Base-by-base conservation (phyloP, 2,888 invertebrate species). In the Chymomyza amoena region DNA sequence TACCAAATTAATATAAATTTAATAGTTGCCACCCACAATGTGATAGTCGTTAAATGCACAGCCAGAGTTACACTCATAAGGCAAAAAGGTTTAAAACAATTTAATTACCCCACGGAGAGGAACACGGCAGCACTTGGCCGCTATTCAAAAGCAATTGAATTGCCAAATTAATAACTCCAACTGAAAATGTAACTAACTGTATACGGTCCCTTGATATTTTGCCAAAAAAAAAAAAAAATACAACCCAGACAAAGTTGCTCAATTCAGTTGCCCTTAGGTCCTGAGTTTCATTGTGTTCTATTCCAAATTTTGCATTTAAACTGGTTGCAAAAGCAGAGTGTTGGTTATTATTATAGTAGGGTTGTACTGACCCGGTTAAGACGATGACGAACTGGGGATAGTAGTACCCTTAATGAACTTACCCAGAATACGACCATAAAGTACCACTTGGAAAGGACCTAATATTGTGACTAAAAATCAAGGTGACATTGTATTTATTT, bases 1-100 rank as follows among this genome's bases (percentile, higher is more conserved):
- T 73, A 67, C 65, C 70, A 88, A 88, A 84, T 86, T 84, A 84
- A 88, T 84, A 88, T 88, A 81, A 88, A 88, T 88, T 88, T 88
- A 86, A 84, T 88, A 88, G 87, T 86, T 87, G 79, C 20, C 32
- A 32, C 28, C 3, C 62, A 62, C 15, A 56, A 1, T 5, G 54
- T 45, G 68, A 36, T 61, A 69, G 62, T 66, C 75, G 80, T 84
- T 78, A 84, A 84, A 82, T 84, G 80, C 87, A 84, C 57, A 25
- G 25, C 7, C 7, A 25, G n/a, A 36, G 13, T 45, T 13, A 13
- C 39, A 45, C 39, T 45, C 39, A 32, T 32, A 32, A 13, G 39
- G 39, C 60, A 6, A 36, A 60, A 60, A 39, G 60, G 60, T 60
- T 25, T 60, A 15, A 60, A 60, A 60, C 32, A 32, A 60, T 60